These are phyloP conservation scores for Carassius gibelio DNA, from an alignment of 2,113 vertebrate species.

Conservation along the genomic window DNA sequence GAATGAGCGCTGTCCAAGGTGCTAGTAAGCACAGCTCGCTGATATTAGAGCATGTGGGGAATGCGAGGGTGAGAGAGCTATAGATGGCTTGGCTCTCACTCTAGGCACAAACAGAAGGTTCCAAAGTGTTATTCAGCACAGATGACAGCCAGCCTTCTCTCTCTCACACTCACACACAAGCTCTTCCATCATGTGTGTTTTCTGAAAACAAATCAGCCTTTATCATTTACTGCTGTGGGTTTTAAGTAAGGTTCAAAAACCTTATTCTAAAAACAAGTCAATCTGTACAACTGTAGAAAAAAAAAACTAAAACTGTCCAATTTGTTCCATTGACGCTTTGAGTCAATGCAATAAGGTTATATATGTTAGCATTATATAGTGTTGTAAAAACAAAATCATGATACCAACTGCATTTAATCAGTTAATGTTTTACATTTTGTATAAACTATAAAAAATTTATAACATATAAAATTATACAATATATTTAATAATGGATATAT, in stretches of 20 bases:
- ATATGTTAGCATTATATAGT: not conserved
- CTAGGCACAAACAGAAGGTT: conserved; percentile 60
- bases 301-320: not conserved
- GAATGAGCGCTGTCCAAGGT: conserved; percentile 39
- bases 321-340: not conserved
- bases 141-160: conserved; percentile 44
- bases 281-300: not conserved
- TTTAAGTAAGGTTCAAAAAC: conserved; percentile 1
- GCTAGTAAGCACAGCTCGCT: conserved; percentile 20
- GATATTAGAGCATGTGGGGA: conserved; percentile 31
- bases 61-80: conserved; percentile 37
- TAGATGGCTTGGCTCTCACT: conserved; percentile 55
- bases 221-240: conserved; percentile 17
- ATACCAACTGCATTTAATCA: not conserved
- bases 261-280: conserved; percentile 13
- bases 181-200: conserved; percentile 45
- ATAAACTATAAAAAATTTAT: not conserved
- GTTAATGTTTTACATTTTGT: not conserved
- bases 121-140: conserved; percentile 42
- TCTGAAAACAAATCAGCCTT: conserved; percentile 42
- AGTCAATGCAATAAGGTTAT: too few species aligned
- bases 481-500: too few species aligned
- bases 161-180: conserved; percentile 24
- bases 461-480: too few species aligned
- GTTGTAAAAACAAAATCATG: not conserved